A percentile compares a stretch with the other conserved stretches of the same genome.
Evolutionary conservation across 1,140 invertebrate species (phyloP).

Genomic region (Plutomurus gul): DNA sequence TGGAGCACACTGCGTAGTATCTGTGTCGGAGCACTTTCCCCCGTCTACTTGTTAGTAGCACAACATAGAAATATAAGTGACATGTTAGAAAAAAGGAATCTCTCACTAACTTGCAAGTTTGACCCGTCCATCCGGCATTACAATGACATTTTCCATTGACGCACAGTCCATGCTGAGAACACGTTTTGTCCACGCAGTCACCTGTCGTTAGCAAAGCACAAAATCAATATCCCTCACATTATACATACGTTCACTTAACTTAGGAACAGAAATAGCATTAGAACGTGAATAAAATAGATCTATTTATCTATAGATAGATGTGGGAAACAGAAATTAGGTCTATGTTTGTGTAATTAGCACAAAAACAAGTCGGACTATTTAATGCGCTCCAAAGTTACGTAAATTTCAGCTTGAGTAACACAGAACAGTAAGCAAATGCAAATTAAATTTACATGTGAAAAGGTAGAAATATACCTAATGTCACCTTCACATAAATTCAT

Average conservation of each 20-base stretch:
- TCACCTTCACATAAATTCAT: too few relatives aligned
- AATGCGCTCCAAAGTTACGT: too few relatives aligned
- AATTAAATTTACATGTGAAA: too few relatives aligned
- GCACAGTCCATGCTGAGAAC: conserved; percentile 89
- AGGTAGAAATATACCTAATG: too few relatives aligned
- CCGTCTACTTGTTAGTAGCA: neutral
- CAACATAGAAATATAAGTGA: neutral
- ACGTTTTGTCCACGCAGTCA: conserved; percentile 84
- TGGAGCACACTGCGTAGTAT: too few relatives aligned
- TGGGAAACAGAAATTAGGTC: too few relatives aligned
- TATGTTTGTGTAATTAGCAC: too few relatives aligned
- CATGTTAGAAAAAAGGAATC: neutral
- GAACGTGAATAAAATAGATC: neutral
- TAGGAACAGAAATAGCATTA: neutral
- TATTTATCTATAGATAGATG: too few relatives aligned
- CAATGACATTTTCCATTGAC: conserved; percentile 91
- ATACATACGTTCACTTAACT: neutral
- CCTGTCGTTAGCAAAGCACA: conserved; percentile 64
- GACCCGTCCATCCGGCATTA: conserved; percentile 91
- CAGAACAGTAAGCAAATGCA: too few relatives aligned
- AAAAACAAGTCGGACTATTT: too few relatives aligned
- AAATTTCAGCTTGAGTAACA: too few relatives aligned
- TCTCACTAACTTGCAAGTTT: conserved; percentile 45
- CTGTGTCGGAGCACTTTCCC: neutral
- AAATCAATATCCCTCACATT: neutral